Base-by-base conservation (phyloP, 2,797 vertebrate genomes). In the Lateolabrax maculatus region DNA sequence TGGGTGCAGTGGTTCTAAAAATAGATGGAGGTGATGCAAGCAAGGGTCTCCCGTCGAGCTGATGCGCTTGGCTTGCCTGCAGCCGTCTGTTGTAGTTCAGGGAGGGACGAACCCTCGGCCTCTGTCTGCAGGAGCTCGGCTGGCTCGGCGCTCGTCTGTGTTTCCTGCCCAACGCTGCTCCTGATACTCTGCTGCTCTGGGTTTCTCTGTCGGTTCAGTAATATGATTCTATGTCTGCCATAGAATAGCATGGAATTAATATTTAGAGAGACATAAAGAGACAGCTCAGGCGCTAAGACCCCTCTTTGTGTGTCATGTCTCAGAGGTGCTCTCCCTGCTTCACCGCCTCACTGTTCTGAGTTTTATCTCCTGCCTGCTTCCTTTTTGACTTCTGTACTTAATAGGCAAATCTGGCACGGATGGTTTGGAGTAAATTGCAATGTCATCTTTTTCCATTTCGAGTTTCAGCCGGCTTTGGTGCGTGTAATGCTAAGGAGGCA, bases 1-100 rank as follows among this genome's bases (percentile, higher is more conserved):
- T 91, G 90, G 90, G 87, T 90, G 89, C 87, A 81, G 81, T 70
- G 64, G 15, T 86, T 91, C 94, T 94, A 95, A 94, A 95, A 94
- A 96, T 96, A 96, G 94, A 81, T 13, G 5, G 66, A 85, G 66
- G 89, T 94, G 95, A 95, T 93, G 94, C 92, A 93, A 94, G 88
- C 83, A 43, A 86, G 91, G 90, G 89, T 92, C 94, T 95, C 95
- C 94, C 77, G 91, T 93, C 6, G 93, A 77, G 94, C 37, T 78
- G 92, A 90, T 90, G 92, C 57, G 64, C 81, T 91, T 81, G 85
- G 90, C 84, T 91, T 55, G 87, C 88, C 88, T 81, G 84, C 88
- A 85, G 91, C 93, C 88, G 90, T 94, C 94, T 94, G 94, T 83
- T 92, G 80, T 76, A 70, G 90, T 88, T 91, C 87, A 91, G 89